Conservation (phyloP, 2,888 invertebrate genomes). For the Leistus spinibarbis region DNA sequence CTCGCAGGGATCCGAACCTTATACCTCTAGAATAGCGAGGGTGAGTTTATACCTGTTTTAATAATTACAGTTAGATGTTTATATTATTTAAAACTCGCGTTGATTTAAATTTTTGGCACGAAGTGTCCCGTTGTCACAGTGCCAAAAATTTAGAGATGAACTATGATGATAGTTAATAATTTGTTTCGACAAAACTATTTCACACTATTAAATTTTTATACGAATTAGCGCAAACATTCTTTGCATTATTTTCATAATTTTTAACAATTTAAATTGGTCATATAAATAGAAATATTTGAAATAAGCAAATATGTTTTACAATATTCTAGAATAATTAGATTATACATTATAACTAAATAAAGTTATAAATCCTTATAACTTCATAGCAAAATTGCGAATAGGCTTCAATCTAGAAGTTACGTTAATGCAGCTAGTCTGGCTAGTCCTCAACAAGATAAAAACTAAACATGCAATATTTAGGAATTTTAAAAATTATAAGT, state of each 20-base stretch:
- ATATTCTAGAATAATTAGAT: no score
- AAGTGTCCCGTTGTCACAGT: neutral
- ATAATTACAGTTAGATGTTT: neutral
- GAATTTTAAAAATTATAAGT: no score
- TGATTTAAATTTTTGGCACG: slow-evolving; percentile 6
- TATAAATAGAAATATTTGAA: no score
- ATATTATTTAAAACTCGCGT: neutral
- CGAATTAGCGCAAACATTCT: neutral
- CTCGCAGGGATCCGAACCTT: slow-evolving; percentile 29
- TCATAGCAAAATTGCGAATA: no score
- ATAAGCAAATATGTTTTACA: no score
- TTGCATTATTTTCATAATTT: neutral
- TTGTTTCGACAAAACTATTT: neutral
- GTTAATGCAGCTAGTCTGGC: no score
- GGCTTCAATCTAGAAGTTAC: no score
- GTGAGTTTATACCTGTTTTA: slow-evolving; percentile 14
- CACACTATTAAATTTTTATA: neutral
- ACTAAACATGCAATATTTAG: no score
- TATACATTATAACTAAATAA: no score
- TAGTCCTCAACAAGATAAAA: no score
- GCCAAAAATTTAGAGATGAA: neutral
- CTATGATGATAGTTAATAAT: neutral
- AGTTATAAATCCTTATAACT: no score
- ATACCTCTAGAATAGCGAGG: slow-evolving; percentile 22
- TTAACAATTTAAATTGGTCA: no score